These are phyloP conservation scores for Cuniculus paca DNA, from an alignment of 2,797 vertebrate species.

Conservation along the genomic window DNA sequence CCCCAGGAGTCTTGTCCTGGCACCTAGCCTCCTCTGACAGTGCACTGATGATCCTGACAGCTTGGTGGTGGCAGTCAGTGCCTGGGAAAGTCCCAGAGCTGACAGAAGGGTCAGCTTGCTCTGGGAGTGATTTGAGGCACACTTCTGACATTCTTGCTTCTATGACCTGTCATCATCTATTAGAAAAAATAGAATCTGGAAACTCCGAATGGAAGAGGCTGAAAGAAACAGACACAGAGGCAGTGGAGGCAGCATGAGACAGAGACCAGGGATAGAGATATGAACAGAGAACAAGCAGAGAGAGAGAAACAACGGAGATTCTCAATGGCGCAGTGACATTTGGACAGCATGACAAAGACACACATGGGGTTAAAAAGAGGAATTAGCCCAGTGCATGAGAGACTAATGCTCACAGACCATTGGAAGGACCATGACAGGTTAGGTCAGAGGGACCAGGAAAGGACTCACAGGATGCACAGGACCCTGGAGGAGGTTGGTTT, in stretches of 20 bases:
- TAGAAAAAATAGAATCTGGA: not conserved
- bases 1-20: not conserved
- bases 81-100: not conserved
- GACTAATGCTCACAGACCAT: not conserved
- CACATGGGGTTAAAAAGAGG: not conserved
- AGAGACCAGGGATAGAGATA: not conserved
- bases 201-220: not conserved
- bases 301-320: not conserved
- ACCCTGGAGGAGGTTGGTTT: not conserved
- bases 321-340: not conserved
- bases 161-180: not conserved
- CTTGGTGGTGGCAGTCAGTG: not conserved
- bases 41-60: not conserved
- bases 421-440: not conserved
- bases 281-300: not conserved
- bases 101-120: not conserved
- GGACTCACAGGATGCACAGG: not conserved
- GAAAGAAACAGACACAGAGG: not conserved
- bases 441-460: not conserved
- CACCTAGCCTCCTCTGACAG: not conserved
- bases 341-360: not conserved
- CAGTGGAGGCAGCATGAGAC: not conserved
- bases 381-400: too few relatives aligned
- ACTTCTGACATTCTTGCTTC: not conserved
- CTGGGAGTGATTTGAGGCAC: not conserved